Evolutionary conservation across 2,888 invertebrate species (phyloP).

Genomic region (Entomobrya multifasciata): DNA sequence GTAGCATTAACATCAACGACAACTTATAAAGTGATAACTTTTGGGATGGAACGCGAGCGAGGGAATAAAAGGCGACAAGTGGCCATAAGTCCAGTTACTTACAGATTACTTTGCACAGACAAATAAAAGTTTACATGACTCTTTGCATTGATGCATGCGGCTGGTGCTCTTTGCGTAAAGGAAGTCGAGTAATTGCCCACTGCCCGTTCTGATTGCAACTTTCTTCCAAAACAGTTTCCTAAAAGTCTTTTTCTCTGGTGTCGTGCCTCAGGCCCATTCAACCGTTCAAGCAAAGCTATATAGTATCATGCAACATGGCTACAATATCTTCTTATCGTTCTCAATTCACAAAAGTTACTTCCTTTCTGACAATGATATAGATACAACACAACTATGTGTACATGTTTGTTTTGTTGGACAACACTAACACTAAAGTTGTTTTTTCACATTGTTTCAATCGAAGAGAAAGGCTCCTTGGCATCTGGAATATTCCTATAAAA

Average conservation of each 20-base stretch:
- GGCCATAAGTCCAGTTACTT: conserved; percentile 72
- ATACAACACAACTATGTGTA: background rate
- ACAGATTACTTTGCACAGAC: conserved; percentile 63
- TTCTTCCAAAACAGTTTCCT: conserved; percentile 56
- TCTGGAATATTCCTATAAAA: conserved; percentile 47
- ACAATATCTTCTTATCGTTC: background rate
- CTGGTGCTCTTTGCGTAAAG: conserved; percentile 15
- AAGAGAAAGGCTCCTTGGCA: conserved; percentile 27
- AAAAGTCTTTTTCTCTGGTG: conserved; percentile 23
- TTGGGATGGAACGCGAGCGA: conserved; percentile 58
- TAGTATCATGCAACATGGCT: background rate
- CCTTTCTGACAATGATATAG: background rate
- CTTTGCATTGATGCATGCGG: background rate
- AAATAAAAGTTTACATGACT: conserved; percentile 53
- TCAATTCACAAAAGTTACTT: background rate
- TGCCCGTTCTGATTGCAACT: conserved; percentile 69
- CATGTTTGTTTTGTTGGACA: conserved; percentile 5
- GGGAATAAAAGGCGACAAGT: conserved; percentile 68
- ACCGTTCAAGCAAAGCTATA: conserved; percentile 54
- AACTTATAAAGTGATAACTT: conserved; percentile 53
- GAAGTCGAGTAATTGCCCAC: conserved; percentile 68
- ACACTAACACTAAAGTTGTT: background rate
- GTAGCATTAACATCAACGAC: conserved; percentile 50
- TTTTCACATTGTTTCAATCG: conserved; percentile 21
- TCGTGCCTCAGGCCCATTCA: conserved; percentile 17